Base-by-base conservation (phyloP, 2,888 invertebrate species). In the Chrysotoxum bicinctum region DNA sequence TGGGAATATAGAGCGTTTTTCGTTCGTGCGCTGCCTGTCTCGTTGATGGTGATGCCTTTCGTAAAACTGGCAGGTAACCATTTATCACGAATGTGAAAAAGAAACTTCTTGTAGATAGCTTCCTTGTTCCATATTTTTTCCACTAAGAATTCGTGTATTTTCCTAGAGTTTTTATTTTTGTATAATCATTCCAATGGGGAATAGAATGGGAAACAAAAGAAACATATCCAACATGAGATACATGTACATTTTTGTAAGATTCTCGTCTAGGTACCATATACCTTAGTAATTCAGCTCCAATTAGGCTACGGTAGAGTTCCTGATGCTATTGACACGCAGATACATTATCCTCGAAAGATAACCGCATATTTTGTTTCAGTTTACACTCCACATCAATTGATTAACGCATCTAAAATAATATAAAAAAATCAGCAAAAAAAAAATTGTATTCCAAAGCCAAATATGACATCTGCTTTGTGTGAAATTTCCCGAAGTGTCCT, bases 221-320 rank as follows among this genome's bases (percentile, higher is more conserved):
- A 85, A 83, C 72, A 80, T 48, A 32, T 52, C 37, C 50, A 52
- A 68, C 50, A 52, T 48, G 16, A 30, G 16, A 54, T 16, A 30
- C 6, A 16, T 54, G 12, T 5, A 32, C 16, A n/a, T 52, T 64
- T 45, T 23, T 14, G 32, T 14, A 45, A 19, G 21, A 37, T 69
- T 32, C 40, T 37, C n/a, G 21, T 40, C 19, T 52, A 69, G 35
- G 19, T 21, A 14, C 0, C 12, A 35, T 56, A 19, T 35, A 19
- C 2, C 14, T 48, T 37, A 73, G 52, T 50, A 72, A 72, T 83
- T 88, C 88, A 76, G 73, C 82, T 87, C 83, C 88, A 88, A 88
- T 88, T 88, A 88, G 88, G 77, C 79, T 87, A 74, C 83, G 79
- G 87, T 87, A 74, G 83, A 66, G 77, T 75, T 81, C 19, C 58